Percentiles rank a stretch among this genome's conserved stretches.
These are phyloP conservation scores for Drepanosiphum platanoidis DNA, from an alignment of 2,888 invertebrate genomes.

Conservation along the genomic window DNA sequence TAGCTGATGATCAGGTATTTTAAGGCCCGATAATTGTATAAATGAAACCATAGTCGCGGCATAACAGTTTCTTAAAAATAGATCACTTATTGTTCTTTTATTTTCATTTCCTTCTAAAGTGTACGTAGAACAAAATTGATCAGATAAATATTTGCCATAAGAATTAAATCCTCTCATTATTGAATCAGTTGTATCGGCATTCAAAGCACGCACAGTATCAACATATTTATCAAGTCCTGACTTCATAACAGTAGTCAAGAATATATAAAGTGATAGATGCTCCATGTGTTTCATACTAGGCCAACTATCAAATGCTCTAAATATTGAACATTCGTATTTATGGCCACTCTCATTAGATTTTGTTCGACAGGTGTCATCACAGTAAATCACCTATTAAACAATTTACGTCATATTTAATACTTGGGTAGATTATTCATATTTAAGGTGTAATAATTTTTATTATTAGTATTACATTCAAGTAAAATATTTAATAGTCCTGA, in stretches of 20 bases:
- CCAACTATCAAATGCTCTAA: not conserved
- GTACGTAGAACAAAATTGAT: slow-evolving; percentile 37
- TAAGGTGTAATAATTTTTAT: too few relatives aligned
- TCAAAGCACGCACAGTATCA: not conserved
- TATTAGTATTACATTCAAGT: too few relatives aligned
- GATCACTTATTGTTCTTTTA: slow-evolving; percentile 21
- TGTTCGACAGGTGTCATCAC: slow-evolving; percentile 34
- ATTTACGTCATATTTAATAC: not conserved
- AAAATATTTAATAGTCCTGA: too few relatives aligned
- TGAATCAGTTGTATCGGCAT: slow-evolving; percentile 22
- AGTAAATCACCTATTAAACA: slow-evolving; percentile 41
- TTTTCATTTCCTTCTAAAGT: slow-evolving; percentile 54
- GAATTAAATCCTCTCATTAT: slow-evolving; percentile 46
- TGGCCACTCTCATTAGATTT: slow-evolving; percentile 35
- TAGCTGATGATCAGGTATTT: slow-evolving; percentile 48
- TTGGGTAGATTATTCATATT: too few relatives aligned
- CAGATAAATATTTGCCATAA: slow-evolving; percentile 37
- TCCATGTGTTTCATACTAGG: slow-evolving; percentile 12
- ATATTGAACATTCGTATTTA: slow-evolving; percentile 42
- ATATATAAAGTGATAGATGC: slow-evolving; percentile 40
- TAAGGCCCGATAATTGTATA: not conserved
- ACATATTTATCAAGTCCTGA: slow-evolving; percentile 26
- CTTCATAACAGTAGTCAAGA: slow-evolving; percentile 14
- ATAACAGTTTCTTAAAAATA: slow-evolving; percentile 44
- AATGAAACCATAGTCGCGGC: slow-evolving; percentile 32